phyloP scores from a whole-genome alignment of 2,888 invertebrate genomes.

The Choristoneura rosaceana region DNA sequence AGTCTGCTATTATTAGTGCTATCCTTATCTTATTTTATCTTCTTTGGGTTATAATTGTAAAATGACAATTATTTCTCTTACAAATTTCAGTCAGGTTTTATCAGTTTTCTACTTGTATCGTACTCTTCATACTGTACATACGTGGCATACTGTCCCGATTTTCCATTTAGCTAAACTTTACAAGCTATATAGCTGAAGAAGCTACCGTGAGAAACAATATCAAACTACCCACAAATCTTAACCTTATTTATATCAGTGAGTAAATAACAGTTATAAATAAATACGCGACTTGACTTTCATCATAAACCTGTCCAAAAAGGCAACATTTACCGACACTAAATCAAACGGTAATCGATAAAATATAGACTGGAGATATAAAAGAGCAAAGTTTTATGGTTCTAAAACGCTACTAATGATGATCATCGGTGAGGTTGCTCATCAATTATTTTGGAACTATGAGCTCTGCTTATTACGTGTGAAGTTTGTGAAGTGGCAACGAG shows the following conservation, averaged over 20 bases:
- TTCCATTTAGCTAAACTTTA: background rate
- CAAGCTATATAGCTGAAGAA: background rate
- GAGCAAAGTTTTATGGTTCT: slow-evolving; percentile 36
- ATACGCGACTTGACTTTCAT: slow-evolving; percentile 18
- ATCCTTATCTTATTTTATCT: too few species aligned
- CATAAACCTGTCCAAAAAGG: slow-evolving; percentile 37
- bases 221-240: background rate
- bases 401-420: slow-evolving; percentile 39
- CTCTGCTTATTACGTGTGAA: slow-evolving; percentile 29
- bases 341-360: slow-evolving; percentile 41
- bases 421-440: slow-evolving; percentile 18
- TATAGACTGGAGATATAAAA: slow-evolving; percentile 37
- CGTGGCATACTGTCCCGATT: background rate
- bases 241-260: slow-evolving; percentile 15
- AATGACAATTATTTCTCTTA: too few species aligned
- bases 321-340: slow-evolving; percentile 33
- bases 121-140: too few species aligned
- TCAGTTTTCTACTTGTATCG: too few species aligned
- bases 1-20: too few species aligned
- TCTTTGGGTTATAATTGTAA: too few species aligned
- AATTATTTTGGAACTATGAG: slow-evolving; percentile 26
- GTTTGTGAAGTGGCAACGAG: slow-evolving; percentile 6
- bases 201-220: slow-evolving; percentile 8
- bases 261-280: slow-evolving; percentile 37
- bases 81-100: too few species aligned